Base-by-base conservation (phyloP, 2,797 vertebrate genomes). In the Synanceia verrucosa region DNA sequence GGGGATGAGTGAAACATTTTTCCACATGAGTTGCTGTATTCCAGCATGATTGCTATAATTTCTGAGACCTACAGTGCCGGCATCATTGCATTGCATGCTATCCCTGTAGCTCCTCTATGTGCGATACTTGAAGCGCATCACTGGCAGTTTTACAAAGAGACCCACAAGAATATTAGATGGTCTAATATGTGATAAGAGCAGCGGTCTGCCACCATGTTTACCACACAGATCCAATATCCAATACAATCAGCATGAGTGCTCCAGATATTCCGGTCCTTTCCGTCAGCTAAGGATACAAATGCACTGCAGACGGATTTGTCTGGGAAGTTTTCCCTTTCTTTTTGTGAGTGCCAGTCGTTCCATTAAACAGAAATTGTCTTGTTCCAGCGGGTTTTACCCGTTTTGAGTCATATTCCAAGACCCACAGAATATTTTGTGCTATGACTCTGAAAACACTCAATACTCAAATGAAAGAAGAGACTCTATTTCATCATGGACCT, bases 221-320 rank as follows among this genome's bases (percentile, higher is more conserved):
- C n/a, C 4, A 61, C 70, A 75, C 50, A 79, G 47, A 65, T 72
- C 70, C 67, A 76, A 81, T 72, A 41, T 63, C 68, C 50, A 55
- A 62, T 76, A 37, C 53, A 2, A 79, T 64, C 61, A 41, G 44
- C 53, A 46, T 52, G 34, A 60, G 60, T 57, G 41, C 34, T 43
- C 52, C 13, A 37, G n/a, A 60, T 56, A 23, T 4, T 46, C 19
- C 21, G 21, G 43, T 51, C 11, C 36, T 46, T 48, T 43, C 14
- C 51, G 16, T 65, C 24, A 28, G 14, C 26, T 39, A n/a, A 9
- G 31, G 10, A 59, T 51, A 68, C 43, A 4, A 73, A 57, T 23
- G 34, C 24, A 61, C 9, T 16, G 39, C 6, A 4, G 28, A 29
- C 28, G 6, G 28, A 4, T 29, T 39, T 41, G 23, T 55, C 33